phyloP scores from a whole-genome alignment of 2,113 vertebrate genomes.

The Heteronetta atricapilla region DNA sequence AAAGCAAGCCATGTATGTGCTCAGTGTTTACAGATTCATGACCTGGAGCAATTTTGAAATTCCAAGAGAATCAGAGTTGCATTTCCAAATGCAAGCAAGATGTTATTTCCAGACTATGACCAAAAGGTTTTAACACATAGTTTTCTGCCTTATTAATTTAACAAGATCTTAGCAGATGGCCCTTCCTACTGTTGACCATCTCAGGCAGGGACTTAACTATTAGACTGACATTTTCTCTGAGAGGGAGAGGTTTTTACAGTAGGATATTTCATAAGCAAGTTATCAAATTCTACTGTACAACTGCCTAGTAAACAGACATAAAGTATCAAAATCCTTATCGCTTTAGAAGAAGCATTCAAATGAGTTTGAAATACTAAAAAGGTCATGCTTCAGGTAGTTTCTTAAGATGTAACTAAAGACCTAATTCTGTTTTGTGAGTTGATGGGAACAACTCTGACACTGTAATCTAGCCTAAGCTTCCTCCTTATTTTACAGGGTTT shows the following conservation, averaged over 20 bases:
- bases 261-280: neutral
- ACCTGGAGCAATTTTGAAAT: neutral
- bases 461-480: neutral
- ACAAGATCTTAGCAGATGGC: conserved; percentile 13
- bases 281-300: neutral
- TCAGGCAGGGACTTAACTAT: neutral
- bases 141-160: neutral
- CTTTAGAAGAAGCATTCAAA: neutral
- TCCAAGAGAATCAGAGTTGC: neutral
- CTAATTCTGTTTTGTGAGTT: neutral
- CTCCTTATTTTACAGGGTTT: neutral
- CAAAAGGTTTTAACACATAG: neutral
- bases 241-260: neutral
- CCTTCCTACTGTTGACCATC: neutral
- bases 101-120: neutral
- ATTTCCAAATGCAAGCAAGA: neutral
- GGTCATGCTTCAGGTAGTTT: neutral
- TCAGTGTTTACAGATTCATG: neutral
- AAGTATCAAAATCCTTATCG: neutral
- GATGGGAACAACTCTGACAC: neutral
- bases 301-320: neutral
- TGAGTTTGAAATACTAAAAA: neutral
- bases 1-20: neutral
- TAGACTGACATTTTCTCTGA: neutral
- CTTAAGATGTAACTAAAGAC: neutral